These are phyloP conservation scores for Nannospalax galili DNA, from an alignment of 2,113 vertebrate genomes.

Conservation along the genomic window DNA sequence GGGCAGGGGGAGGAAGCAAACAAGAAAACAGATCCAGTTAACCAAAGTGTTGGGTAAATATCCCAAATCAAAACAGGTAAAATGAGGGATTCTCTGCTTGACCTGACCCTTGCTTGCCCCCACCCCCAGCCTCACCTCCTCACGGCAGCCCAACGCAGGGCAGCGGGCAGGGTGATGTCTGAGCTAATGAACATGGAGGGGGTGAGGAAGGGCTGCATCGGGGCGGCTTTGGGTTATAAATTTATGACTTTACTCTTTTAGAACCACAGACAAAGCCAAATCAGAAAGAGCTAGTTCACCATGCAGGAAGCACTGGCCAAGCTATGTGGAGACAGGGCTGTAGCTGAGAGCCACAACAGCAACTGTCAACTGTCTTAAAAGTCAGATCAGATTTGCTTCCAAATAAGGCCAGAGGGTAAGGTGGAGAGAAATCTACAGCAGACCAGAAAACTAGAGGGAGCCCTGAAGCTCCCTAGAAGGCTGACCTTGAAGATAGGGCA, in stretches of 20 bases:
- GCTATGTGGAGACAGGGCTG: slow-evolving; percentile 62
- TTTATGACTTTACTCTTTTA: slow-evolving; percentile 40
- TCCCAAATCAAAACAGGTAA: slow-evolving; percentile 53
- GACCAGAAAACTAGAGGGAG: neutral
- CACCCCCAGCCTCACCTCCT: slow-evolving; percentile 43
- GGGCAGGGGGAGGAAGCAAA: slow-evolving; percentile 83
- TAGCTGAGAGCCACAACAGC: slow-evolving; percentile 62
- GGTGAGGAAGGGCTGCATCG: slow-evolving; percentile 79
- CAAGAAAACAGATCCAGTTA: slow-evolving; percentile 93
- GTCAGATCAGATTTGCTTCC: slow-evolving; percentile 23
- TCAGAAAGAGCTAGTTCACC: neutral
- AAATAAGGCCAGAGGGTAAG: neutral
- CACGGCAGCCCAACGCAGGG: slow-evolving; percentile 78
- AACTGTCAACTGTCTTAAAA: slow-evolving; percentile 72
- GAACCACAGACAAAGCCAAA: slow-evolving; percentile 45
- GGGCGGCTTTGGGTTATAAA: slow-evolving; percentile 73
- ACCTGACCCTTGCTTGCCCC: neutral
- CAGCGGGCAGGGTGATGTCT: slow-evolving; percentile 81
- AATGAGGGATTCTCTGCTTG: slow-evolving; percentile 68
- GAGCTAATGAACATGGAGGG: slow-evolving; percentile 82
- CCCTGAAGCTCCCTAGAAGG: neutral
- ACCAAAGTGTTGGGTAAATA: slow-evolving; percentile 85
- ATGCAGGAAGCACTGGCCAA: slow-evolving; percentile 69
- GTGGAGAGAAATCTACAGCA: neutral
- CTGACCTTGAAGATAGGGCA: neutral